Conservation (phyloP, 2,888 invertebrate species). For the Phengaris arion region DNA sequence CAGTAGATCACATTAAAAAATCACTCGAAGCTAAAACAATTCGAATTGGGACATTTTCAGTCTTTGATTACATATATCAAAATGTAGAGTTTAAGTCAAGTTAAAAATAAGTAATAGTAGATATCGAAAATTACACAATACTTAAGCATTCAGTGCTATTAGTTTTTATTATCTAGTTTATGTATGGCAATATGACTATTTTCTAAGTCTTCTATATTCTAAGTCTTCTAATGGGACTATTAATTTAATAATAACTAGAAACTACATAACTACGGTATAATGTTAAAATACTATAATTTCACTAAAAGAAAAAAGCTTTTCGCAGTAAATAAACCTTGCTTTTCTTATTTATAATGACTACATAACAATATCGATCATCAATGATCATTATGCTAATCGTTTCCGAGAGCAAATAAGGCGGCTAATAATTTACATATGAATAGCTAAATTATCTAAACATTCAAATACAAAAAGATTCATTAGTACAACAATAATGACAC, state of each 20-base stretch:
- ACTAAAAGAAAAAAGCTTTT: too few species aligned
- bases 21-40: neutral
- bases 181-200: too few species aligned
- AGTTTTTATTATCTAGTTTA: neutral
- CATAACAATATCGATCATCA: neutral
- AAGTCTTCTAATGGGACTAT: neutral
- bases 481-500: constrained; percentile 1
- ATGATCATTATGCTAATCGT: neutral
- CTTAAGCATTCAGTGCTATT: neutral
- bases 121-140: neutral
- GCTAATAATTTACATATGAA: constrained; percentile 14
- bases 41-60: neutral
- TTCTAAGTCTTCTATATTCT: neutral
- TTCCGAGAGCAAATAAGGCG: constrained; percentile 7
- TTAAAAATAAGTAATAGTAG: neutral
- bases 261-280: too few species aligned
- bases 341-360: neutral
- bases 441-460: constrained; percentile 19
- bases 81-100: neutral
- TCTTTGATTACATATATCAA: neutral
- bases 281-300: too few species aligned
- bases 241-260: too few species aligned
- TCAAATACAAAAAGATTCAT: constrained; percentile 25
- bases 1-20: neutral
- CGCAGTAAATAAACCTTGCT: too few species aligned